These are phyloP conservation scores for Eledone cirrhosa DNA, from an alignment of 2,888 invertebrate species.

Conservation along the genomic window DNA sequence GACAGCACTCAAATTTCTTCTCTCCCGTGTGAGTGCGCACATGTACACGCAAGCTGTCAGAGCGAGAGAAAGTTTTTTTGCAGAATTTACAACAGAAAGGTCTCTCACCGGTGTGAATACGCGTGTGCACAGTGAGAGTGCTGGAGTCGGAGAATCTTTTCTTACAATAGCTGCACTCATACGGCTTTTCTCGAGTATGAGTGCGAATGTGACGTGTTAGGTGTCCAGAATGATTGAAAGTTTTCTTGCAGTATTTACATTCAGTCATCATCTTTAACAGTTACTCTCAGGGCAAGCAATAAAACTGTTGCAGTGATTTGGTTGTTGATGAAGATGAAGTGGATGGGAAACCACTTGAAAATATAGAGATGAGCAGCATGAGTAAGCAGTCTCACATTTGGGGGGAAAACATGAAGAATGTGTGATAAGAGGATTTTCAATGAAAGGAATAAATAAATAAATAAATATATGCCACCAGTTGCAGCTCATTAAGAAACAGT, in stretches of 20 bases:
- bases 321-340: too few relatives aligned
- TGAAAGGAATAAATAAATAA: too few relatives aligned
- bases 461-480: too few relatives aligned
- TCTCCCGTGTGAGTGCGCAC: slow-evolving; percentile 23
- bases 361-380: too few relatives aligned
- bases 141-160: slow-evolving; percentile 23
- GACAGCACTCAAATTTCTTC: slow-evolving; percentile 23
- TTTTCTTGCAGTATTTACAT: slow-evolving; percentile 22
- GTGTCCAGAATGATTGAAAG: slow-evolving; percentile 20
- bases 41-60: slow-evolving; percentile 24
- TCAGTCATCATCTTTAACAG: slow-evolving; percentile 7
- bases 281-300: too few relatives aligned
- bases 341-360: too few relatives aligned
- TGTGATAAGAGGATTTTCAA: too few relatives aligned
- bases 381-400: too few relatives aligned
- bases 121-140: slow-evolving; percentile 19
- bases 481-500: too few relatives aligned
- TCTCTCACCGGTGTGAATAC: slow-evolving; percentile 18
- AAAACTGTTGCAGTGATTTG: too few relatives aligned
- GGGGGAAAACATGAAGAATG: too few relatives aligned
- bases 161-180: slow-evolving; percentile 26
- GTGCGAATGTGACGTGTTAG: slow-evolving; percentile 22
- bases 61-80: slow-evolving; percentile 26
- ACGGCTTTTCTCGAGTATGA: slow-evolving; percentile 18
- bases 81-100: slow-evolving; percentile 25